Conservation (phyloP, 2,113 vertebrate species). For the Mesitornis unicolor region DNA sequence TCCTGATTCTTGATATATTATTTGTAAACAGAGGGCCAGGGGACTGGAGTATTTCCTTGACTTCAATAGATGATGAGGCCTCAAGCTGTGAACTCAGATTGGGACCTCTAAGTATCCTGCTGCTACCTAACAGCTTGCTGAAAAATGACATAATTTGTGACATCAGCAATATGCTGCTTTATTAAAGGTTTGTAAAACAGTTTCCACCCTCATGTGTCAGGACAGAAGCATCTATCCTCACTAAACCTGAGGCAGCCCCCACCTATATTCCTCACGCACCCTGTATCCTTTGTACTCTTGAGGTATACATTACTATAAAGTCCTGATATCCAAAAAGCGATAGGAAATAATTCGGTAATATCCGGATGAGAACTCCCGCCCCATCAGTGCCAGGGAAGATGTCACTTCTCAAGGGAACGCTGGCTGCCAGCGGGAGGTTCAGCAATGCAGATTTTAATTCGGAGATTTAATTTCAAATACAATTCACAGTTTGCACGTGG, state of each 20-base stretch:
- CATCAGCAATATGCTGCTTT: conserved; percentile 49
- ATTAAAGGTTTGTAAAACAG: neutral
- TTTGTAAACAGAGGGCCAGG: conserved; percentile 54
- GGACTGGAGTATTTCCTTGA: conserved; percentile 40
- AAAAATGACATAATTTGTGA: conserved; percentile 69
- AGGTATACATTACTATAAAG: neutral
- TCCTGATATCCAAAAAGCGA: neutral
- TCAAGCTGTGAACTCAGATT: conserved; percentile 67
- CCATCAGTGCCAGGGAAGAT: neutral
- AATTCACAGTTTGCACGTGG: conserved; percentile 43
- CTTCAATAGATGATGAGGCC: conserved; percentile 56
- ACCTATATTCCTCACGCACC: neutral
- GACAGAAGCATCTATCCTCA: neutral
- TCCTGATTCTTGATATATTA: conserved; percentile 50
- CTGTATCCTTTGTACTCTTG: neutral
- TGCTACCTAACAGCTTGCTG: conserved; percentile 35
- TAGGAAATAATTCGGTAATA: neutral
- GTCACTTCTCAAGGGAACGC: conserved; percentile 25
- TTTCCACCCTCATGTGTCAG: neutral
- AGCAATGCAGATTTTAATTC: conserved; percentile 61
- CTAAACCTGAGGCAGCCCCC: neutral
- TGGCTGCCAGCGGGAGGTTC: conserved; percentile 2
- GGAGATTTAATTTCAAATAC: conserved; percentile 64
- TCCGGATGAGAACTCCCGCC: neutral
- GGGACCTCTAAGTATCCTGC: conserved; percentile 26